Evolutionary conservation across 2,113 vertebrate genomes (phyloP).

Genomic region (Scophthalmus maximus): DNA sequence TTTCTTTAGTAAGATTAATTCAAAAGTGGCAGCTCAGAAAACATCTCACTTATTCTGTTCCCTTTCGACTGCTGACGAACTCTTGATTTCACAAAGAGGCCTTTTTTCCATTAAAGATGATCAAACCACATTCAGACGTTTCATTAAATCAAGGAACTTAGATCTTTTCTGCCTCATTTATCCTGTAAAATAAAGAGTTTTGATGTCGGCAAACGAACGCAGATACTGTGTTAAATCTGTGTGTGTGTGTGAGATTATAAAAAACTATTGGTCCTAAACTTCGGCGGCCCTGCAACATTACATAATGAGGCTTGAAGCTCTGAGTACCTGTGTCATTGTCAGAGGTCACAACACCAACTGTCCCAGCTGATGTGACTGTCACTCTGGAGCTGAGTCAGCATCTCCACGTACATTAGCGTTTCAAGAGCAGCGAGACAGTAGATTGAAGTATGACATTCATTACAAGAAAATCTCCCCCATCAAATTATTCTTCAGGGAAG

Average conservation of each 20-base stretch:
- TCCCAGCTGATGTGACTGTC: slow-evolving; percentile 29
- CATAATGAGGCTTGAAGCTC: slow-evolving; percentile 29
- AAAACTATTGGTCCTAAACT: slow-evolving; percentile 18
- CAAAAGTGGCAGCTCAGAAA: neutral
- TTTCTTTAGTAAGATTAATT: too few relatives aligned
- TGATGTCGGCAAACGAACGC: too few relatives aligned
- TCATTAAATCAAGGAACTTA: too few relatives aligned
- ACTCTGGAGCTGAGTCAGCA: slow-evolving; percentile 33
- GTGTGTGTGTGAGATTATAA: neutral
- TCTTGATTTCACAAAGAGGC: too few relatives aligned
- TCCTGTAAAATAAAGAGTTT: too few relatives aligned
- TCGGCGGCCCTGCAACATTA: slow-evolving; percentile 4
- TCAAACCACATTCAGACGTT: too few relatives aligned
- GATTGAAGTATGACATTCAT: too few relatives aligned
- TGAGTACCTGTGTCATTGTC: slow-evolving; percentile 37
- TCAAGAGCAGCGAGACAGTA: too few relatives aligned
- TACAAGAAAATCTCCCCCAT: slow-evolving; percentile 14
- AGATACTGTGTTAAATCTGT: too few relatives aligned
- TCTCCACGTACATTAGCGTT: slow-evolving; percentile 28
- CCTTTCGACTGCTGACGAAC: too few relatives aligned
- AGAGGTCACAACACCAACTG: slow-evolving; percentile 44
- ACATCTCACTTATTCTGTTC: neutral
- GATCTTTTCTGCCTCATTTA: too few relatives aligned
- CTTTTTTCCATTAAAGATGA: too few relatives aligned
- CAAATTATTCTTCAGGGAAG: slow-evolving; percentile 53